phyloP scores from a whole-genome alignment of 1,140 invertebrate species.

The Drosophila eugracilis region DNA sequence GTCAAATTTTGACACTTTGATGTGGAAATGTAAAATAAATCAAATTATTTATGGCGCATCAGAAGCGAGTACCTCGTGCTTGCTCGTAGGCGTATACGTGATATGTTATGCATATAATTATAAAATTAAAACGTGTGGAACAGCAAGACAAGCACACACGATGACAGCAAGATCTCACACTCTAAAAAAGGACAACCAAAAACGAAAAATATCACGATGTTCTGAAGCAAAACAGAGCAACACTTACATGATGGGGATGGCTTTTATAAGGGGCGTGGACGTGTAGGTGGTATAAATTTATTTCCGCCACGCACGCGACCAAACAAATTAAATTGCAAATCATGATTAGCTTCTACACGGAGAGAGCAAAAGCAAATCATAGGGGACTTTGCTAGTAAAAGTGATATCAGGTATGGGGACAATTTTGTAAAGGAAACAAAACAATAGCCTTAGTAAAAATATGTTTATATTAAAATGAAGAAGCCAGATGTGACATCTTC shows the following conservation, averaged over 20 bases:
- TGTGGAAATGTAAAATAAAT: conserved; percentile 32
- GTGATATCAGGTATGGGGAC: not conserved
- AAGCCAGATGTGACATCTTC: too few relatives aligned
- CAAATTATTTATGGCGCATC: conserved; percentile 42
- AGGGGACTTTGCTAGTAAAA: not conserved
- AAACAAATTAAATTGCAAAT: conserved; percentile 81
- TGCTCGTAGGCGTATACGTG: conserved; percentile 47
- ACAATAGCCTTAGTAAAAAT: not conserved
- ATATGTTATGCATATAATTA: conserved; percentile 75
- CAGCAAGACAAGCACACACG: conserved; percentile 37
- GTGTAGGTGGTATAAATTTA: conserved; percentile 69
- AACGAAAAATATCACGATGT: not conserved
- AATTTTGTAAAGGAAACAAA: conserved; percentile 1
- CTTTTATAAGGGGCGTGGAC: conserved; percentile 28
- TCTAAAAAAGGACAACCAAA: conserved; percentile 1
- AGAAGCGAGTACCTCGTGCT: conserved; percentile 9
- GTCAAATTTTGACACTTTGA: conserved; percentile 16
- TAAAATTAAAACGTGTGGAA: conserved; percentile 56
- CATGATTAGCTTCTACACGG: conserved; percentile 64
- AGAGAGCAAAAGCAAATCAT: conserved; percentile 9
- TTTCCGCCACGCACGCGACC: conserved; percentile 75
- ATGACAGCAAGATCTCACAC: conserved; percentile 20
- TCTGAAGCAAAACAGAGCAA: conserved; percentile 3
- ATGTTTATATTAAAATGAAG: too few relatives aligned
- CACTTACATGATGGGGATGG: conserved; percentile 49